phyloP scores from a whole-genome alignment of 1,140 invertebrate species.

The Sitophilus oryzae region DNA sequence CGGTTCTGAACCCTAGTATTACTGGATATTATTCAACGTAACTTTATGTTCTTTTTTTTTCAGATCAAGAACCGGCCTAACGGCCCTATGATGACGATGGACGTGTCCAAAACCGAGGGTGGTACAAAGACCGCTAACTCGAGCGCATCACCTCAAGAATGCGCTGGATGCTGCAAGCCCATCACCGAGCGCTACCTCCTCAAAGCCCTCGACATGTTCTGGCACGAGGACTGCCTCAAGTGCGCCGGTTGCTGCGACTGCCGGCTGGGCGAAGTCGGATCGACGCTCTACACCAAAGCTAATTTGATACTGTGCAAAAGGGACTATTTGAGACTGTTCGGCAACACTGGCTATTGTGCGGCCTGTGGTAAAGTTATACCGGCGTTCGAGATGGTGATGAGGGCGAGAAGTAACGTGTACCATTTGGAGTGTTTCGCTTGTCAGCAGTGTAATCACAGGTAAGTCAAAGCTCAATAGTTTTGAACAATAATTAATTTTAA shows the following conservation, averaged over 20 bases:
- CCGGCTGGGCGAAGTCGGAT: conserved; percentile 93
- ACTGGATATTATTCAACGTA: too few species aligned
- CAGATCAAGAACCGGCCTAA: conserved; percentile 41
- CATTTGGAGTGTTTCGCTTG: conserved; percentile 98
- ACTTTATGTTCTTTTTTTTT: conserved; percentile 26
- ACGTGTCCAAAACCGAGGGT: conserved; percentile 52
- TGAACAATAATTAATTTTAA: too few species aligned
- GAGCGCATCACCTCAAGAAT: conserved; percentile 57
- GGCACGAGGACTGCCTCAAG: conserved; percentile 98
- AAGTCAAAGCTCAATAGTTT: too few species aligned
- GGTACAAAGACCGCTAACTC: conserved; percentile 25
- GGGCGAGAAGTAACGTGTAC: conserved; percentile 92
- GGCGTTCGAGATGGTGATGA: conserved; percentile 98
- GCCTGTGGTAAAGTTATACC: conserved; percentile 95
- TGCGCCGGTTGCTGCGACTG: conserved; percentile 97
- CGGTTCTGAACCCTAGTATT: too few species aligned
- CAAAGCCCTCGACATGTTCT: conserved; percentile 86
- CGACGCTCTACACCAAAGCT: conserved; percentile 91
- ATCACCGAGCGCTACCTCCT: conserved; percentile 79
- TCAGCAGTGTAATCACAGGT: conserved; percentile 98
- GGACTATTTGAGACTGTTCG: conserved; percentile 94
- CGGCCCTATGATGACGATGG: conserved; percentile 62
- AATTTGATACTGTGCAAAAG: conserved; percentile 96
- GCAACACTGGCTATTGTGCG: conserved; percentile 87
- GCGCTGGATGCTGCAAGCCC: conserved; percentile 79